A percentile compares a stretch with the other conserved stretches of the same genome.
These are phyloP conservation scores for Homalodisca vitripennis DNA, from an alignment of 1,140 invertebrate species.

Conservation along the genomic window DNA sequence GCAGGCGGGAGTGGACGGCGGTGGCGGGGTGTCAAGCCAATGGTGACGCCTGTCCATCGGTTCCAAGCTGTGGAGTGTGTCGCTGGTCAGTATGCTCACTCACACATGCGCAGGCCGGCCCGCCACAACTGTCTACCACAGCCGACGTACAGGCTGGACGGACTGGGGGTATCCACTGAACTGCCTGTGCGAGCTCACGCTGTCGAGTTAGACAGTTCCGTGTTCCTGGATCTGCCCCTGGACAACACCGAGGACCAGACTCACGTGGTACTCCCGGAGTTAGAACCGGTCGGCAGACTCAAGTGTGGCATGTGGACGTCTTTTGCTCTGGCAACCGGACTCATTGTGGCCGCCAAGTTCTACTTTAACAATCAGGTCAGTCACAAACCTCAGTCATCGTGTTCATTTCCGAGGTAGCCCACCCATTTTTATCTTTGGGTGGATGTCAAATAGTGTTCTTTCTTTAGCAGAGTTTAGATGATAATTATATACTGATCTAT, in stretches of 20 bases:
- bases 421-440: too few relatives aligned
- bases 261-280: slow-evolving; percentile 45
- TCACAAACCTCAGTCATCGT: neutral
- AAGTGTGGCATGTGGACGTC: slow-evolving; percentile 66
- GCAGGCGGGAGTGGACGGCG: slow-evolving; percentile 38
- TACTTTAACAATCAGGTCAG: slow-evolving; percentile 65
- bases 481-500: too few relatives aligned
- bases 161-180: slow-evolving; percentile 9
- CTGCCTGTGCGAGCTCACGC: slow-evolving; percentile 32
- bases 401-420: too few relatives aligned
- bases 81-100: slow-evolving; percentile 41
- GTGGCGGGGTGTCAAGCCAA: slow-evolving; percentile 53
- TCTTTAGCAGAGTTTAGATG: too few relatives aligned
- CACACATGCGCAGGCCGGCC: slow-evolving; percentile 40
- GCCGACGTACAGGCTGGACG: slow-evolving; percentile 12
- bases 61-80: slow-evolving; percentile 61
- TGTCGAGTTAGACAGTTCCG: slow-evolving; percentile 43
- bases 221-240: slow-evolving; percentile 51
- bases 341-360: slow-evolving; percentile 64
- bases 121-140: slow-evolving; percentile 33
- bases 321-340: slow-evolving; percentile 61
- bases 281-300: slow-evolving; percentile 47
- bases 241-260: slow-evolving; percentile 34
- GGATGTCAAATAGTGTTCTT: too few relatives aligned
- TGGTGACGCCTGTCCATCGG: slow-evolving; percentile 65